A percentile compares a stretch with the other conserved stretches of the same genome.
Evolutionary conservation across 2,113 vertebrate species (phyloP).

Genomic region (Enhydra lutris): DNA sequence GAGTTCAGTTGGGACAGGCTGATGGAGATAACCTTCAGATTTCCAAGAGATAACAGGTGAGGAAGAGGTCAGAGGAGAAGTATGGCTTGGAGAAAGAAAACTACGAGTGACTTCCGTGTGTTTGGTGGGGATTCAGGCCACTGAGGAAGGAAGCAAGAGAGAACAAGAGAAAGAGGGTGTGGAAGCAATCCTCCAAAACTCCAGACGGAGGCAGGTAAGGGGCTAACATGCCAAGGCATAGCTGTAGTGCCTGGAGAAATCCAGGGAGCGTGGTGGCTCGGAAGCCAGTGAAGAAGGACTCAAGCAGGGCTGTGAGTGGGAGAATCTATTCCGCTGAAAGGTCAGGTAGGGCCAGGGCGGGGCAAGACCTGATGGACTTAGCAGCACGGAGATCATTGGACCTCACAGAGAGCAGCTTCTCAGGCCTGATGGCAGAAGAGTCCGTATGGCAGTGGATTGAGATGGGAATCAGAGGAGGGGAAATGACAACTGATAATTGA

Average conservation of each 20-base stretch:
- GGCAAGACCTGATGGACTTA: not conserved
- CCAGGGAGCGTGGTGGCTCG: not conserved
- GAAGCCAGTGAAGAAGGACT: not conserved
- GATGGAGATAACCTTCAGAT: not conserved
- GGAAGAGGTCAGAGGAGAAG: not conserved
- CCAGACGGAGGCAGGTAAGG: not conserved
- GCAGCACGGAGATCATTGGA: not conserved
- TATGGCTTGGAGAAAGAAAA: not conserved
- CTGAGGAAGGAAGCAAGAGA: not conserved
- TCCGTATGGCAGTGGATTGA: accelerated
- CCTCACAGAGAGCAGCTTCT: not conserved
- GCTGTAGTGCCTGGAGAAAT: not conserved
- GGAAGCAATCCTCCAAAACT: accelerated
- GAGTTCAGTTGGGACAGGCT: not conserved
- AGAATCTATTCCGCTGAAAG: not conserved
- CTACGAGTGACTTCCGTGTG: no score
- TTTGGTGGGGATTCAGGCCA: no score
- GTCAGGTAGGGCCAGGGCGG: no score
- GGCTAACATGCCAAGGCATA: not conserved
- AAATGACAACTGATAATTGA: accelerated
- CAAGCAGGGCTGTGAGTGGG: not conserved
- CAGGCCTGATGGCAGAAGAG: not conserved
- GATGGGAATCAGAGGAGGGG: not conserved
- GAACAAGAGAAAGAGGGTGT: not conserved
- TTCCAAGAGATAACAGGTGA: not conserved